Evolutionary conservation across 2,113 vertebrate genomes (phyloP).

Genomic region (Serilophus lunatus): DNA sequence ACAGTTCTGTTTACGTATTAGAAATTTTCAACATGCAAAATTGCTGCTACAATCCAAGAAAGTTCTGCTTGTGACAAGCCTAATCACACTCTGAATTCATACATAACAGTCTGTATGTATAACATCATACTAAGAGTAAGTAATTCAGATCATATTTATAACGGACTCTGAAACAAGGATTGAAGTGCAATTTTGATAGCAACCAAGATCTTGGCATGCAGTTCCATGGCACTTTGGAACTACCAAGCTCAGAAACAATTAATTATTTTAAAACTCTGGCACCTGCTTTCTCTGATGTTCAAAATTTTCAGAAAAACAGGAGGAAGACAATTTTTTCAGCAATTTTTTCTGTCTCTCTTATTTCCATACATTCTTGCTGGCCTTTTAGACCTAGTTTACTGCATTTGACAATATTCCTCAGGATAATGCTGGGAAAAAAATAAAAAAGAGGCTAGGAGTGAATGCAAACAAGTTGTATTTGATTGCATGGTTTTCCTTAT

Average conservation of each 20-base stretch:
- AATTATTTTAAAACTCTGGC: background rate
- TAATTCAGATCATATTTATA: background rate
- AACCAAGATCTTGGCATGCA: background rate
- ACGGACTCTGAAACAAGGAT: background rate
- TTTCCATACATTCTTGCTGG: background rate
- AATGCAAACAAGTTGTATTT: conserved; percentile 3
- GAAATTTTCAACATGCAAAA: background rate
- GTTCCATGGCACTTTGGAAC: background rate
- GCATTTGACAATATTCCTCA: background rate
- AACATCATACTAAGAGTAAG: background rate
- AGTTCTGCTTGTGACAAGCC: background rate
- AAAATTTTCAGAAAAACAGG: background rate
- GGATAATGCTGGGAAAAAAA: background rate
- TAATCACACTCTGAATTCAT: background rate
- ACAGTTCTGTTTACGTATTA: background rate
- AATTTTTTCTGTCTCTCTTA: background rate
- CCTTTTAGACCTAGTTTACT: background rate
- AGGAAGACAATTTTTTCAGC: background rate
- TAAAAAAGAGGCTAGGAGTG: background rate
- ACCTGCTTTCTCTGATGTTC: background rate
- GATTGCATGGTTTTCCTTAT: background rate
- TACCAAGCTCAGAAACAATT: background rate
- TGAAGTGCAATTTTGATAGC: background rate
- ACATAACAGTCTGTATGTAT: background rate
- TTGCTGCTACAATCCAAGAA: background rate